Conservation (phyloP, 2,888 invertebrate genomes). For the Isoperla grammatica region DNA sequence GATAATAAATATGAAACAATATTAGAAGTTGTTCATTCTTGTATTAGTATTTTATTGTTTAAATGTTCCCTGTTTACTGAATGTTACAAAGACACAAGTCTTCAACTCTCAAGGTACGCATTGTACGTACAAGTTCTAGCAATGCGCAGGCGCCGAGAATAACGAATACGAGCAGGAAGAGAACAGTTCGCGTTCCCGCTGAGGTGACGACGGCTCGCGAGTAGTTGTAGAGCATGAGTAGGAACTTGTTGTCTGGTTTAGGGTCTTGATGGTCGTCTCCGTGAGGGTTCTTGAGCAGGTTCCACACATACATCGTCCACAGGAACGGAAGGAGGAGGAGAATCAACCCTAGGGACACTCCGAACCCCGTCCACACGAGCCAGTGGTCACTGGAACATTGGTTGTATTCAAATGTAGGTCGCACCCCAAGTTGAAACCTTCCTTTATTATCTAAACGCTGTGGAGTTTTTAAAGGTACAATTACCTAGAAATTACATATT, state of each 20-base stretch:
- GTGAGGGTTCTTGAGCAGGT: constrained; percentile 45
- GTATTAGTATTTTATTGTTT: too few relatives aligned
- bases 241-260: constrained; percentile 49
- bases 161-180: constrained; percentile 62
- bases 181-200: constrained; percentile 53
- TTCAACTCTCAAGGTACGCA: too few relatives aligned
- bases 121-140: constrained; percentile 57
- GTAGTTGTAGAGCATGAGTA: constrained; percentile 54
- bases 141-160: constrained; percentile 60
- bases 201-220: constrained; percentile 59
- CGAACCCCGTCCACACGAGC: constrained; percentile 47
- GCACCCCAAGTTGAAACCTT: too few relatives aligned
- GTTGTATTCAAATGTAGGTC: too few relatives aligned
- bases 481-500: too few relatives aligned
- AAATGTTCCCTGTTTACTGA: too few relatives aligned
- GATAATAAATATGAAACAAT: too few relatives aligned
- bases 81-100: too few relatives aligned
- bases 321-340: constrained; percentile 60
- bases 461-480: too few relatives aligned
- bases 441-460: too few relatives aligned
- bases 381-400: constrained; percentile 39
- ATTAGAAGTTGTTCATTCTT: too few relatives aligned
- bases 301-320: constrained; percentile 73
- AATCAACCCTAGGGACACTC: constrained; percentile 45
- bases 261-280: constrained; percentile 38